Base-by-base conservation (phyloP, 2,113 vertebrate genomes). In the Tragelaphus scriptus region DNA sequence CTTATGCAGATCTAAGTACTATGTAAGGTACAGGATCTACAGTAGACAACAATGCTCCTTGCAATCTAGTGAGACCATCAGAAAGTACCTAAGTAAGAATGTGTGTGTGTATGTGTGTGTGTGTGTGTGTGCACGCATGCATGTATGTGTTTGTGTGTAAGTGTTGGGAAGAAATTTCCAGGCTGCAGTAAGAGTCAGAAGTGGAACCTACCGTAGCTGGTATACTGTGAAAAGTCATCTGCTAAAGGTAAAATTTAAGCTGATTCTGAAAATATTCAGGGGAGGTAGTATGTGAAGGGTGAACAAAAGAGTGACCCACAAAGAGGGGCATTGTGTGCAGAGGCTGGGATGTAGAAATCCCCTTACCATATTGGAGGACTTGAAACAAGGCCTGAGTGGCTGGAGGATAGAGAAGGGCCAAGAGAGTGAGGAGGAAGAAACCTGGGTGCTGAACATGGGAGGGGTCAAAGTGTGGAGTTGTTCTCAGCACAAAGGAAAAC, bases 391-490 rank as follows among this genome's bases (percentile, higher is more conserved):
- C 21, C 85, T 16, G 25, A 32, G 14, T 1, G 12, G 13, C 56
- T 32, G 30, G 32, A 79, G 13, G 44, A 93, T 0, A 9, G n/a
- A 86, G 2, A 55, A 5, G 7, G 1, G 51, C 88, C 8, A 56
- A 13, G 19, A 25, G 25, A 17, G 1, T 2, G 44, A 44, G 2
- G 30, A 65, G 7, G 30, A 47, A 28, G 25, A 12, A 49, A 2
- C 12, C 8, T 0, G 1, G 1, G 25, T 5, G 0, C 3, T 28
- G 28, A 21, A 13, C 23, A 21, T 1, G 55, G 55, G 8, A 19
- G 47, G 7, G 14, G 13, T 5, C 28, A 28, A 7, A 10, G 1
- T 28, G 2, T 12, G 17, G 30, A 25, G 19, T 17, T 55, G 23
- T n/a, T 61, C 65, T 26, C 44, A 28, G 59, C 16, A n/a, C 81